phyloP scores from a whole-genome alignment of 2,113 vertebrate genomes.

The Puffinus mauretanicus region DNA sequence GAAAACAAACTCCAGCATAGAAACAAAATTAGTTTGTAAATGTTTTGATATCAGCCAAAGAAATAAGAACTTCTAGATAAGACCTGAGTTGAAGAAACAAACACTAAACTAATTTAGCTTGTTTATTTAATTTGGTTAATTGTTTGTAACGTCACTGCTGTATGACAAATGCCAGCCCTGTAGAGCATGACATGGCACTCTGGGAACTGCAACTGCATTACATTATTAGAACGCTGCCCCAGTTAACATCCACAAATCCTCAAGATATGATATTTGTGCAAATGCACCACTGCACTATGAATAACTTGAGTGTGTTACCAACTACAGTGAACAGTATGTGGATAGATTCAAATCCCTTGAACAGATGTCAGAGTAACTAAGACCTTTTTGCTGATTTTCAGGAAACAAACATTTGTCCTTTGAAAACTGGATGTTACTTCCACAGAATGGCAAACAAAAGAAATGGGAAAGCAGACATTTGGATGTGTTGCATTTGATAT shows the following conservation, averaged over 20 bases:
- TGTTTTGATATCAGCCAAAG: not conserved
- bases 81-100: not conserved
- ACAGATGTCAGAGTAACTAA: not conserved
- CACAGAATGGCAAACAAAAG: not conserved
- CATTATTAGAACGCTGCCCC: not conserved
- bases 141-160: rapidly evolving
- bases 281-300: not conserved
- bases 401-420: not conserved
- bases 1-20: not conserved
- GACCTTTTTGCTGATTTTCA: not conserved
- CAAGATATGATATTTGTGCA: not conserved
- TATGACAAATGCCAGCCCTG: not conserved
- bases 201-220: not conserved
- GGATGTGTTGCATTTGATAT: not conserved
- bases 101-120: not conserved
- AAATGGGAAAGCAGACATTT: not conserved
- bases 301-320: not conserved
- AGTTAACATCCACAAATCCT: not conserved
- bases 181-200: not conserved
- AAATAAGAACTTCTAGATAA: not conserved
- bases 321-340: not conserved
- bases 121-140: not conserved
- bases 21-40: not conserved
- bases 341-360: not conserved
- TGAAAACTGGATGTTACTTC: not conserved